Conservation (phyloP, 2,113 vertebrate species). For the Podilymbus podiceps region DNA sequence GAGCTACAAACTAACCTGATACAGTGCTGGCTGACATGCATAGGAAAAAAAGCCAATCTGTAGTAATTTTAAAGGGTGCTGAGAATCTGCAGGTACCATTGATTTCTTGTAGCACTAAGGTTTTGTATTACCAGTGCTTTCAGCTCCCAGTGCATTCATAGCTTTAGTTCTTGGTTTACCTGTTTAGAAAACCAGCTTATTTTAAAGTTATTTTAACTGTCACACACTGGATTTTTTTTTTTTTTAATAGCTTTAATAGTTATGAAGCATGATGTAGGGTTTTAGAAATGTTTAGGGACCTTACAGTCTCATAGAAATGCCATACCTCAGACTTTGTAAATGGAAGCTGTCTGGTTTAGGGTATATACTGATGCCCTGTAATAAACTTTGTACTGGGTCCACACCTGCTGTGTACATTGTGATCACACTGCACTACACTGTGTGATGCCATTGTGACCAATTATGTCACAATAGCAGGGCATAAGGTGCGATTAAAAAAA, state of each 20-base stretch:
- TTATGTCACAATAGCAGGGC: neutral
- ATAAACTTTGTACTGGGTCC: no score
- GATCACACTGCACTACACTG: neutral
- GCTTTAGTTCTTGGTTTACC: neutral
- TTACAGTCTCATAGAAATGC: neutral
- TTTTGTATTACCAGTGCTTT: neutral
- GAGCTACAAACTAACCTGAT: constrained; percentile 15
- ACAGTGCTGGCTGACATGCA: constrained; percentile 4
- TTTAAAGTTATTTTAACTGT: neutral
- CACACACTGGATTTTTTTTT: neutral
- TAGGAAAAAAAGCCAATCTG: neutral
- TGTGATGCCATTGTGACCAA: neutral
- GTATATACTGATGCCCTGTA: neutral
- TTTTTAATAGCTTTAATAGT: neutral
- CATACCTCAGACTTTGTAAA: neutral
- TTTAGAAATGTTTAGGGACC: neutral
- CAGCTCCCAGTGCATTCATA: neutral
- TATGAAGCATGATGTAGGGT: neutral
- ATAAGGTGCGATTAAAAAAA: neutral
- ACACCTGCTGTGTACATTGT: neutral
- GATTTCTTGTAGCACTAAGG: neutral
- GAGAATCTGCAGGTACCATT: neutral
- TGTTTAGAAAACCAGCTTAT: neutral
- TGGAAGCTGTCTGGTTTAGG: neutral
- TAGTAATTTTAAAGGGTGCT: neutral